phyloP scores from a whole-genome alignment of 2,797 vertebrate genomes.

The Babyrousa celebensis region DNA sequence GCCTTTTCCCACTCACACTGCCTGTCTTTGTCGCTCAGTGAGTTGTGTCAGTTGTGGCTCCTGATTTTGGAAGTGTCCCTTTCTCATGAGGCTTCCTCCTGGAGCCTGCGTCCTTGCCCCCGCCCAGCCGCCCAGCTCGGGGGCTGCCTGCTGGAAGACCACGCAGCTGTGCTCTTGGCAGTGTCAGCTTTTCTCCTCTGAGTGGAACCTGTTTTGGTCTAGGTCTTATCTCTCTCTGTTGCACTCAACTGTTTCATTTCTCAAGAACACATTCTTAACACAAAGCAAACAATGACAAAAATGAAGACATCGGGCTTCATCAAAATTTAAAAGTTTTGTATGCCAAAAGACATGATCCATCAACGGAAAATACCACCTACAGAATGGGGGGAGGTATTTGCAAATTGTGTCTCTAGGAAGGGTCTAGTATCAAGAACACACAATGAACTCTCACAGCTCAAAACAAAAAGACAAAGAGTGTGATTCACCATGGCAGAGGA shows the following conservation, averaged over 20 bases:
- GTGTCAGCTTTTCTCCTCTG: rapidly evolving
- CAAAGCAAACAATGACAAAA: not conserved
- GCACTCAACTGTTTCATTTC: not conserved
- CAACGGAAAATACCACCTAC: not conserved
- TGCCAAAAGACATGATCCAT: not conserved
- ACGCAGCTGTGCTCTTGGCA: rapidly evolving
- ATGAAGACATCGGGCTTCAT: not conserved
- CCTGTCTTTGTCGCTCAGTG: not conserved
- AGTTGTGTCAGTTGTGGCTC: no score
- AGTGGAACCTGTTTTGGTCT: not conserved
- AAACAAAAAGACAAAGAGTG: not conserved
- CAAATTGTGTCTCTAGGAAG: not conserved
- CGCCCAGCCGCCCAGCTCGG: rapidly evolving
- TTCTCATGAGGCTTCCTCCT: rapidly evolving
- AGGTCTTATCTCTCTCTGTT: not conserved
- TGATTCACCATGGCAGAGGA: not conserved
- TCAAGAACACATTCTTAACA: not conserved
- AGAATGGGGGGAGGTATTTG: not conserved
- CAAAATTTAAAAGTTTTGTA: not conserved
- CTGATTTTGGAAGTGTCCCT: not conserved
- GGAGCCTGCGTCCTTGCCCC: not conserved
- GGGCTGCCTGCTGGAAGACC: not conserved
- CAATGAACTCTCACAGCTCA: not conserved
- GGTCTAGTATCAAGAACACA: not conserved
- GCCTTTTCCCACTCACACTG: not conserved